Evolutionary conservation across 23 tunicate genomes (phyloP).

Genomic region (Oikopleura dioica): DNA sequence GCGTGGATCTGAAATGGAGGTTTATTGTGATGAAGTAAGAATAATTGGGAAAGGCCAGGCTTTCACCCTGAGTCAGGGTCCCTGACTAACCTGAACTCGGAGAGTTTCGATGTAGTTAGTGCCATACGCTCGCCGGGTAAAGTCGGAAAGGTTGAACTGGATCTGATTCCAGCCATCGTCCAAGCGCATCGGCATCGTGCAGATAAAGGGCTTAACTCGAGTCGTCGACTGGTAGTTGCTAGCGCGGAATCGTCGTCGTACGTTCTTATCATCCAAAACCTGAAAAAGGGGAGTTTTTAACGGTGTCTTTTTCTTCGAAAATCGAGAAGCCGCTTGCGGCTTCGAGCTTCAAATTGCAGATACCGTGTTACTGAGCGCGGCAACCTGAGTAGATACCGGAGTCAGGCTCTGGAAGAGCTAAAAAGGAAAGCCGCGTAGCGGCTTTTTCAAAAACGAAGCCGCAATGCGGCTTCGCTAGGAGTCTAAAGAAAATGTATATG

Average conservation of each 20-base stretch:
- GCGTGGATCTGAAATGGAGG: constrained; percentile 58
- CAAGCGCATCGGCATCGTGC: constrained; percentile 99
- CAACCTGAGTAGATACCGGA: too few species aligned
- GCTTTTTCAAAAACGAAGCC: too few species aligned
- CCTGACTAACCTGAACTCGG: constrained; percentile 66
- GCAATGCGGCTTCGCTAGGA: too few species aligned
- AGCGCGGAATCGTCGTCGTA: constrained; percentile 86
- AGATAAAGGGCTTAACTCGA: constrained; percentile 94
- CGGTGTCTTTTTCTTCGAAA: neutral
- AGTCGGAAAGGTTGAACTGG: constrained; percentile 94
- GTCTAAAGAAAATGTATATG: too few species aligned
- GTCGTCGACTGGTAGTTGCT: constrained; percentile 95
- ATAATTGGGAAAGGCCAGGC: neutral
- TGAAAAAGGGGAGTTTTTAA: constrained; percentile 10
- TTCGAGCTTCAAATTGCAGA: neutral
- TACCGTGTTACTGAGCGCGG: too few species aligned
- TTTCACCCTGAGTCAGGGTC: neutral
- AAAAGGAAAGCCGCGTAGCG: too few species aligned
- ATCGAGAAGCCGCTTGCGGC: too few species aligned
- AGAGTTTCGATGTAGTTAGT: constrained; percentile 98
- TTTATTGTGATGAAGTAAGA: neutral
- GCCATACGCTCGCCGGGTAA: constrained; percentile 96
- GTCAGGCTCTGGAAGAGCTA: too few species aligned
- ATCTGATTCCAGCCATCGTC: constrained; percentile 99
- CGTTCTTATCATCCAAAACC: constrained; percentile 98